A percentile compares a stretch with the other conserved stretches of the same genome.
Evolutionary conservation across 2,888 invertebrate species (phyloP).

Genomic region (Microplitis manilae): DNA sequence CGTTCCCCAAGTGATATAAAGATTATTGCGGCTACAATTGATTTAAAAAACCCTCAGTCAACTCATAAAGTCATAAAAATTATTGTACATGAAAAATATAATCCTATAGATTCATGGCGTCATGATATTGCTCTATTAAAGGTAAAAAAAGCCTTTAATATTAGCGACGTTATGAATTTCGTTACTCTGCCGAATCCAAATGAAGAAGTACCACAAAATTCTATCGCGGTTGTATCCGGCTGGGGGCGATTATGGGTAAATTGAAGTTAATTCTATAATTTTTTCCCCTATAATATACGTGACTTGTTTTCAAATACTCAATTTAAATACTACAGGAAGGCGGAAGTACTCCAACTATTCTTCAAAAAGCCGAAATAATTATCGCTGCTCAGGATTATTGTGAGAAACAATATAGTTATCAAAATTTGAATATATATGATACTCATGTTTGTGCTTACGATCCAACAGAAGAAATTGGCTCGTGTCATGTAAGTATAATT

Average conservation of each 20-base stretch:
- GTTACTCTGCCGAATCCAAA: constrained; percentile 70
- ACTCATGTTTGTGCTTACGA: constrained; percentile 52
- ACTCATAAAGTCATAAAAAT: constrained; percentile 42
- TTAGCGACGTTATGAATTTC: constrained; percentile 70
- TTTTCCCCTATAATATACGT: too few species aligned
- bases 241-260: constrained; percentile 63
- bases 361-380: constrained; percentile 75
- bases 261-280: background rate
- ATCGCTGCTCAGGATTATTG: constrained; percentile 74
- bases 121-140: constrained; percentile 64
- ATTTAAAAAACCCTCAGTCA: constrained; percentile 41
- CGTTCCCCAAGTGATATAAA: constrained; percentile 27
- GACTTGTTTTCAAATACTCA: constrained; percentile 3
- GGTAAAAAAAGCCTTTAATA: constrained; percentile 65
- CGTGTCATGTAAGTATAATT: constrained; percentile 51
- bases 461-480: constrained; percentile 45
- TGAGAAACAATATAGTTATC: constrained; percentile 47
- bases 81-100: constrained; percentile 53
- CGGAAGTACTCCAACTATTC: constrained; percentile 55
- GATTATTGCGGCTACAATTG: constrained; percentile 53
- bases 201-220: constrained; percentile 43
- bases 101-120: constrained; percentile 41
- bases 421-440: constrained; percentile 42
- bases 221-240: constrained; percentile 59
- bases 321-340: constrained; percentile 50